Evolutionary conservation across 2,797 vertebrate genomes (phyloP).

Genomic region (Masticophis lateralis): DNA sequence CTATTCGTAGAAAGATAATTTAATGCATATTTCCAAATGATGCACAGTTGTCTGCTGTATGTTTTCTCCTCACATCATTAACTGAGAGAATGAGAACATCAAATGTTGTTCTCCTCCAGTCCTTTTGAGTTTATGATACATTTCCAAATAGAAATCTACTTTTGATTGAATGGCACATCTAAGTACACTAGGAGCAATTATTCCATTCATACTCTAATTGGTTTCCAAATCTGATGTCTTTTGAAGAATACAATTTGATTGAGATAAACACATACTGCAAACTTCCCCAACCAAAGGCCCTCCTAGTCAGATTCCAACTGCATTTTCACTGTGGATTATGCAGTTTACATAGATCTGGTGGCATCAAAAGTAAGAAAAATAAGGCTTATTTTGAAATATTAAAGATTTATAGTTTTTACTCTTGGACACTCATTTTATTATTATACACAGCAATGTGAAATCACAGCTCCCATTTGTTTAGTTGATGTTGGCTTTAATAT

Average conservation of each 20-base stretch:
- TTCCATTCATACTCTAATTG: conserved; percentile 3
- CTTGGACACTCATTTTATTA: neutral
- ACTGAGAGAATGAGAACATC: neutral
- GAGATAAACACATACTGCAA: neutral
- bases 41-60: conserved; percentile 37
- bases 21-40: conserved; percentile 17
- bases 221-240: neutral
- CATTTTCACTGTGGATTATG: neutral
- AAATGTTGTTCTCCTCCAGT: conserved; percentile 7
- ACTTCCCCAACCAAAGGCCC: neutral
- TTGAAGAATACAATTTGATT: neutral
- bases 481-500: neutral
- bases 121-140: conserved; percentile 23
- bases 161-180: conserved; percentile 17
- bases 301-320: neutral
- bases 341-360: neutral
- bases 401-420: neutral
- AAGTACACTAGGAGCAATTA: conserved; percentile 31
- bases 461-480: neutral
- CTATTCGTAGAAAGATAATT: neutral
- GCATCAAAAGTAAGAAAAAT: neutral
- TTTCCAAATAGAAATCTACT: conserved; percentile 11
- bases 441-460: neutral
- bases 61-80: conserved; percentile 52
- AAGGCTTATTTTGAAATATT: conserved; percentile 1